Base-by-base conservation (phyloP, 1,140 invertebrate species). In the Cherax quadricarinatus region DNA sequence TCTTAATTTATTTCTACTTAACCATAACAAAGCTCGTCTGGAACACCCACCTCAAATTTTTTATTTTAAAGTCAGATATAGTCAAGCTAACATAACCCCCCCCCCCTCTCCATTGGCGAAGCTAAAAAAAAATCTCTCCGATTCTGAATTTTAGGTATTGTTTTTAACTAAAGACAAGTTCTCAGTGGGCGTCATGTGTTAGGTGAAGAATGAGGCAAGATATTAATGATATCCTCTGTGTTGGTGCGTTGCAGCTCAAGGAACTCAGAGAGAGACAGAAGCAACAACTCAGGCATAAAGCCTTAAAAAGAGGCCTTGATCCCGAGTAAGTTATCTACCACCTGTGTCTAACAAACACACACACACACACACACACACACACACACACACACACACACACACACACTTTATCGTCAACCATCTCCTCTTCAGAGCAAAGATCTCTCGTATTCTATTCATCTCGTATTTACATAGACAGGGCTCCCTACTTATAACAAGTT, bases 201-300 rank as follows among this genome's bases (percentile, higher is more conserved):
- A 66, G 62, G 14, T 66, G 18, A 12, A 66, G 16, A 66, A 16
- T 18, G 14, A 66, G 18, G 62, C 62, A 66, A 5, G 14, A 18
- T 5, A 66, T 75, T 84, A 57, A 30, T n/a, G 9, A 14, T 12
- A 24, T 3, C 10, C 21, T 82, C 12, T 51, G 51, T 14, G 5
- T 60, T 84, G 82, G 7, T 48, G 14, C 57, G 51, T 93, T 92
- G 49, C 95, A 99, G 98, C 97, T 99, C 96, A 99, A 99, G 97
- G 98, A 99, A 96, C 96, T 99, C 96, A 98, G 98, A 96, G 98
- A 99, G 97, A 97, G 98, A 97, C 98, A 99, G 96, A 98, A 98
- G 96, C 98, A 99, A 96, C 98, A 99, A 95, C 96, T 99, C 95
- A 98, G 98, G 96, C 95, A 95, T 88, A 96, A 96, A 93, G 96